phyloP scores from a whole-genome alignment of 1,140 invertebrate species.

The Babylonia areolata region DNA sequence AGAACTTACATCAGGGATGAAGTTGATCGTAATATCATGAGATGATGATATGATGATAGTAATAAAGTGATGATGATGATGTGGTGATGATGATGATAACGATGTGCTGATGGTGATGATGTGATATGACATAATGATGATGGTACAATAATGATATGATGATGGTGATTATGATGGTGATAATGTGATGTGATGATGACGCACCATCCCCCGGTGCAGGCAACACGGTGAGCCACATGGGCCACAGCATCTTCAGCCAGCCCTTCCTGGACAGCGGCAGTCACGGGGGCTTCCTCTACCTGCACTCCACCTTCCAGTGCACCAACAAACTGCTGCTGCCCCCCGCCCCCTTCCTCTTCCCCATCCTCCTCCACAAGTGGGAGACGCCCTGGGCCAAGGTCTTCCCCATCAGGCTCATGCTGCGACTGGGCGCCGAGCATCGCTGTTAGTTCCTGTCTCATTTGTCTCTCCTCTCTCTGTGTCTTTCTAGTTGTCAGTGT shows the following conservation, averaged over 20 bases:
- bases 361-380: constrained; percentile 89
- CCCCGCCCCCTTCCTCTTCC: constrained; percentile 86
- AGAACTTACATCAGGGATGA: no score
- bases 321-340: constrained; percentile 86
- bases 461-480: background rate
- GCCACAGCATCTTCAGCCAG: constrained; percentile 78
- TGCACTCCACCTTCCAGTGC: constrained; percentile 89
- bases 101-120: background rate
- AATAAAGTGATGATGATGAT: no score
- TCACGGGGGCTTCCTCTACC: constrained; percentile 90
- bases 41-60: no score
- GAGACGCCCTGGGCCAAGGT: constrained; percentile 92
- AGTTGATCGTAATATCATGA: no score
- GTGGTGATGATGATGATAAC: background rate
- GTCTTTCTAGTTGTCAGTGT: no score
- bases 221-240: constrained; percentile 84
- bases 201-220: constrained; percentile 76
- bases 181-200: background rate
- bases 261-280: constrained; percentile 86
- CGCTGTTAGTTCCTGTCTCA: background rate
- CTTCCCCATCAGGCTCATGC: constrained; percentile 86
- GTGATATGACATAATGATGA: background rate
- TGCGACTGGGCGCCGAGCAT: constrained; percentile 87
- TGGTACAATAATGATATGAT: background rate
- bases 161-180: no score